These are phyloP conservation scores for Megalopta genalis DNA, from an alignment of 1,140 invertebrate species.

Conservation along the genomic window DNA sequence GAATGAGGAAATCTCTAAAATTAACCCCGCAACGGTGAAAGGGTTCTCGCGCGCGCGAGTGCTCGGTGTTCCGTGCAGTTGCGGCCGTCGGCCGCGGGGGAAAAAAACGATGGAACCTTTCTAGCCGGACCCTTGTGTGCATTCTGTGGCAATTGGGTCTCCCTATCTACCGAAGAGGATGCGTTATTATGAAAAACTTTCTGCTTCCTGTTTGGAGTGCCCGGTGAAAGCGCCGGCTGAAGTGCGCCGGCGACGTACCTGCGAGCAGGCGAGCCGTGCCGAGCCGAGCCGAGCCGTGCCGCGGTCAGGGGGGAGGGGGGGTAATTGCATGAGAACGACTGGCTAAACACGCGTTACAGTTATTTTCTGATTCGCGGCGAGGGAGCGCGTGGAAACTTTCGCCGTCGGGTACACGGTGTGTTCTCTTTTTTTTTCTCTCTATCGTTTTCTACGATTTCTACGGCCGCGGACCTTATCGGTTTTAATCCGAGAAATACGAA, in stretches of 20 bases:
- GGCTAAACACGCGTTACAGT: background rate
- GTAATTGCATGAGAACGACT: slow-evolving; percentile 44
- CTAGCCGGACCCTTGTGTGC: slow-evolving; percentile 61
- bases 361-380: too few relatives aligned
- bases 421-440: too few relatives aligned
- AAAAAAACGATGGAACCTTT: slow-evolving; percentile 63
- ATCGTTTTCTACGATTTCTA: too few relatives aligned
- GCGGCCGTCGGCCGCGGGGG: slow-evolving; percentile 47
- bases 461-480: too few relatives aligned
- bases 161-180: slow-evolving; percentile 60
- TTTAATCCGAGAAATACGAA: too few relatives aligned
- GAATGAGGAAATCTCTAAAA: slow-evolving; percentile 65
- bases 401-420: too few relatives aligned
- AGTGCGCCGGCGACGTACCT: too few relatives aligned
- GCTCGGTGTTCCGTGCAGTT: slow-evolving; percentile 64
- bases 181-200: slow-evolving; percentile 68
- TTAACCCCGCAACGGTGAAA: slow-evolving; percentile 57
- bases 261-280: too few relatives aligned
- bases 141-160: slow-evolving; percentile 65
- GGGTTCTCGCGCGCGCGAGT: slow-evolving; percentile 49
- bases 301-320: background rate
- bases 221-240: slow-evolving; percentile 19
- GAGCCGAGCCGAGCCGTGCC: too few relatives aligned
- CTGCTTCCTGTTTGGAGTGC: slow-evolving; percentile 61
- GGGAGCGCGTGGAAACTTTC: too few relatives aligned